A percentile compares a stretch with the other conserved stretches of the same genome.
Evolutionary conservation across 2,888 invertebrate species (phyloP).

Genomic region (Tromatobia lineatoria): DNA sequence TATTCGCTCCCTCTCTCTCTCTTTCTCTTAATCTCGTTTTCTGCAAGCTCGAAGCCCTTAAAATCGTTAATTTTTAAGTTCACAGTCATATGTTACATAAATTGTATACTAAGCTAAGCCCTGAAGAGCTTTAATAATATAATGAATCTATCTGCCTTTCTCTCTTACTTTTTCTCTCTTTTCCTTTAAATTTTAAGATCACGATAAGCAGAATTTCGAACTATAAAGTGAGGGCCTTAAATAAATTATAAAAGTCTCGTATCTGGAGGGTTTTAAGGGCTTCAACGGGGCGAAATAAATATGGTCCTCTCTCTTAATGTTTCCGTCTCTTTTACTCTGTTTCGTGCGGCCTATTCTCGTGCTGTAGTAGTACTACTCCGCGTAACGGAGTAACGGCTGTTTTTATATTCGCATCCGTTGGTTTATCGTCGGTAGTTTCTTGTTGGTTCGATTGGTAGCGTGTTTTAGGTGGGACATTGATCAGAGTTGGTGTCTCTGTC

Average conservation of each 20-base stretch:
- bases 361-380: constrained; percentile 51
- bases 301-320: constrained; percentile 2
- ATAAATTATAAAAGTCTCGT: too few species aligned
- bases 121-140: too few species aligned
- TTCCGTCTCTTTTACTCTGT: constrained; percentile 4
- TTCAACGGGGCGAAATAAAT: background rate
- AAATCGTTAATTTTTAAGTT: background rate
- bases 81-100: too few species aligned
- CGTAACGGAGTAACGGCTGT: constrained; percentile 66
- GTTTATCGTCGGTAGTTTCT: constrained; percentile 15
- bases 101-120: too few species aligned
- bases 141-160: constrained; percentile 2
- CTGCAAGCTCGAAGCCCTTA: background rate
- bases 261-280: too few species aligned
- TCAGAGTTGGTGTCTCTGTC: background rate
- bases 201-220: background rate
- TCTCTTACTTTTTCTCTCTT: constrained; percentile 27
- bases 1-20: constrained; percentile 27
- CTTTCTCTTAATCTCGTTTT: background rate
- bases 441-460: constrained; percentile 25
- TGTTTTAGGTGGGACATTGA: background rate
- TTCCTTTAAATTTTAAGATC: background rate
- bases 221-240: too few species aligned
- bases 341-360: constrained; percentile 1
- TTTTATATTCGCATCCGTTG: constrained; percentile 65